phyloP scores from a whole-genome alignment of 92 coral and sea anemone species.

The Epizoanthus rinbou region DNA sequence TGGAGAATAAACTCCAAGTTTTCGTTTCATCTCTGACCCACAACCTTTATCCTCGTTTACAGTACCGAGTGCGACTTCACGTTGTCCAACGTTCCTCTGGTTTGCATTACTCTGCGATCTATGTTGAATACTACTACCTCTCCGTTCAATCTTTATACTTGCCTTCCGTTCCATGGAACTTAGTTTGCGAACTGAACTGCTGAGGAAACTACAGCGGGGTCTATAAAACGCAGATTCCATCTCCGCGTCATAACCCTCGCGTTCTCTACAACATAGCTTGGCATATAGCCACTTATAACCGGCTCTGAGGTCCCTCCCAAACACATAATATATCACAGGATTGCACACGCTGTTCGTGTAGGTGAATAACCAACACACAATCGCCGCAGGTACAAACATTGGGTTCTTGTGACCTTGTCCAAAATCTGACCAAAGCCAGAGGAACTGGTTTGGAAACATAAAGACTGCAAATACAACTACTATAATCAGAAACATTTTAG shows the following conservation, averaged over 20 bases:
- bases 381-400: conserved; percentile 18
- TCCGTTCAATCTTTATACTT: background rate
- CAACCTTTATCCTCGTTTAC: background rate
- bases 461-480: conserved; percentile 47
- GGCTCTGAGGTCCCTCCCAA: conserved; percentile 34
- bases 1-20: background rate
- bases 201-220: background rate
- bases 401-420: conserved; percentile 13
- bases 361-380: conserved; percentile 35
- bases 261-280: background rate
- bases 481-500: conserved; percentile 50
- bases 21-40: background rate
- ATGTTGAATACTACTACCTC: background rate
- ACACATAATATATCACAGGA: conserved; percentile 43
- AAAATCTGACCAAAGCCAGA: conserved; percentile 38
- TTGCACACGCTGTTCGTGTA: conserved; percentile 44
- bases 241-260: background rate
- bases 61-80: background rate
- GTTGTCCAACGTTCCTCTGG: background rate
- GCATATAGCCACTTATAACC: background rate
- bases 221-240: too few relatives aligned
- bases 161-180: background rate
- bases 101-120: background rate
- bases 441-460: conserved; percentile 47
- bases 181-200: background rate